Evolutionary conservation across 2,113 vertebrate species (phyloP), one percentile per base, ranked within the genome.

Genomic region (Pao palembangensis): DNA sequence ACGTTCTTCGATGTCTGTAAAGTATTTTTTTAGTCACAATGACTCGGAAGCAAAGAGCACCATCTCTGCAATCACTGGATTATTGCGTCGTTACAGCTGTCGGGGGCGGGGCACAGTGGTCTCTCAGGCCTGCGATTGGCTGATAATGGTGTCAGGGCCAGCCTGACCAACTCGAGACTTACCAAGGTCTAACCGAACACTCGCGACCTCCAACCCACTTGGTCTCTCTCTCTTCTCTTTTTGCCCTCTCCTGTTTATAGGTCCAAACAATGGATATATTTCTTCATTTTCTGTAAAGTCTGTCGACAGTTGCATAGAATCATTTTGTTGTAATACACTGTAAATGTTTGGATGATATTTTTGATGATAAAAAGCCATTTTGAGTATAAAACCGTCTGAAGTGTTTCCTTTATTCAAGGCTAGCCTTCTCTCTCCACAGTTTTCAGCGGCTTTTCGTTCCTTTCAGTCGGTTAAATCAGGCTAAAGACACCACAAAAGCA

Each of bases 271-370:
- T 83, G 66, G 67, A 88, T 88, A 85, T 87, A 87, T 88, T 88
- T 87, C 81, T 85, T 85, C 80, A 87, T 85, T 87, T 84, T 88
- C 86, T 88, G 90, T 91, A 88, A 89, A 92, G 85, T 83, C 85
- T 78, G 88, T 86, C 70, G 82, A 82, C 70, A 82, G 81, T 87
- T 85, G 69, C 88, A 84, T 87, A 89, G 80, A 83, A 78, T 83
- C 65, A 86, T 89, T 87, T 38, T 88, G 83, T 90, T 89, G 85
- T 85, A 79, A 85, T 88, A 90, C 81, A 87, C 85, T 90, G 87
- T 91, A 89, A 88, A 91, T 90, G 88, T 86, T 88, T 87, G 86
- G 81, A 91, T 88, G 79, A 88, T 90, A 90, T 89, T 90, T 89
- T 91, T 89, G 80, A 91, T 81, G 85, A 91, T 88, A 90, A 89